These are phyloP conservation scores for Danionella cerebrum DNA, from an alignment of 2,113 vertebrate genomes.

Conservation along the genomic window DNA sequence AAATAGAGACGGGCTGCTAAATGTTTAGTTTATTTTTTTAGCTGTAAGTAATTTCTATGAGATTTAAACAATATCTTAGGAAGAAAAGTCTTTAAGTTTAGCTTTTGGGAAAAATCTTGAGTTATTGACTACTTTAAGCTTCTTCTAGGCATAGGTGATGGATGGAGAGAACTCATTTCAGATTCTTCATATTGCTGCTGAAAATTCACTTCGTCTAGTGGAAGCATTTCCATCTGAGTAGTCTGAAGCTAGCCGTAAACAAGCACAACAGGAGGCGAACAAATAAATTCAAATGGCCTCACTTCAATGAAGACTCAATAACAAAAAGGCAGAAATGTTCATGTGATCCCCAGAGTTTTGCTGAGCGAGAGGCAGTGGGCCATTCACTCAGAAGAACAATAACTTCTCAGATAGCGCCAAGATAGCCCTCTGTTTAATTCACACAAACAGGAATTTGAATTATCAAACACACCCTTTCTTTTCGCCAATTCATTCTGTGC, in stretches of 20 bases:
- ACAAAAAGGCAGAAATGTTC: slow-evolving; percentile 12
- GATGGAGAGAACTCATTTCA: background rate
- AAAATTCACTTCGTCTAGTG: background rate
- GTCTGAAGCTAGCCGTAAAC: slow-evolving; percentile 21
- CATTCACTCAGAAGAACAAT: slow-evolving; percentile 22
- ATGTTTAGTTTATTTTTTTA: too few relatives aligned
- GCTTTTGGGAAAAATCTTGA: too few relatives aligned
- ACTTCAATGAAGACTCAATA: slow-evolving; percentile 16
- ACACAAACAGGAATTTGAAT: slow-evolving; percentile 41
- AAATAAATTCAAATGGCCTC: slow-evolving; percentile 6
- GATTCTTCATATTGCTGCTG: background rate
- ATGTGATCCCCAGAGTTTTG: slow-evolving; percentile 17
- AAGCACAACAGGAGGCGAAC: slow-evolving; percentile 7
- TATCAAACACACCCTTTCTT: slow-evolving; percentile 44
- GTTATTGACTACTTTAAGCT: background rate
- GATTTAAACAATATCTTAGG: too few relatives aligned
- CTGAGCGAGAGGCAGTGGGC: background rate
- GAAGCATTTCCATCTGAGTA: slow-evolving; percentile 7
- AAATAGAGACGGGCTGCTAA: too few relatives aligned
- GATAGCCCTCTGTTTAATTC: slow-evolving; percentile 43
- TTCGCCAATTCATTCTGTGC: slow-evolving; percentile 42
- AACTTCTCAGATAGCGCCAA: slow-evolving; percentile 28
- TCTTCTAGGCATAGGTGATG: background rate
- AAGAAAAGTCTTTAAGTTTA: too few relatives aligned
- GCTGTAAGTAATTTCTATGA: background rate